Conservation (phyloP, 2,797 vertebrate species). For the Rhynchotus rufescens region DNA sequence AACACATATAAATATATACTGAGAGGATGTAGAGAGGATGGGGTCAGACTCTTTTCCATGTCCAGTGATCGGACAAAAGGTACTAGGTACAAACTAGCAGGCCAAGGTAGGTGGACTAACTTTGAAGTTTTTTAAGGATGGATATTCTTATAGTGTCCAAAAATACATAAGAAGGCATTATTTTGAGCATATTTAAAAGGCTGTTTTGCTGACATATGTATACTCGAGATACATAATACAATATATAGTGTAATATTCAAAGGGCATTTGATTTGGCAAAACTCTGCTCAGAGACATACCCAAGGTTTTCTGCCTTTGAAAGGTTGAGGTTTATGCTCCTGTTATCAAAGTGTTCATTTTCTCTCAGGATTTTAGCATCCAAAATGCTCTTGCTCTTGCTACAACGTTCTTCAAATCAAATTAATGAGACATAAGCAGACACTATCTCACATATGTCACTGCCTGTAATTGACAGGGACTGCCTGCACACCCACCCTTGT, state of each 20-base stretch:
- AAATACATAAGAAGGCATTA: neutral
- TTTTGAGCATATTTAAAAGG: neutral
- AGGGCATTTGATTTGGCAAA: neutral
- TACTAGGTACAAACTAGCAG: neutral
- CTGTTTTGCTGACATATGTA: neutral
- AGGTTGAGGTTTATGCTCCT: conserved; percentile 38
- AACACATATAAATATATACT: too few relatives aligned
- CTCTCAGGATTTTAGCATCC: conserved; percentile 56
- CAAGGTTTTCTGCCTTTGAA: conserved; percentile 32
- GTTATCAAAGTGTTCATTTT: conserved; percentile 49
- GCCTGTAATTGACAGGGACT: conserved; percentile 17
- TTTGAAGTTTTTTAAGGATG: neutral
- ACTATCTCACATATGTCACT: neutral
- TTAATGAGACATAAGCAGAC: conserved; percentile 41
- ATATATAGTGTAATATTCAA: neutral
- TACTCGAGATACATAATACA: neutral
- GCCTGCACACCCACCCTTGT: neutral
- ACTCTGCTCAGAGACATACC: conserved; percentile 5
- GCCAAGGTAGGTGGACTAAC: neutral
- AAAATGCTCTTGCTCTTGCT: conserved; percentile 1
- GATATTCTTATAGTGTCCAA: neutral
- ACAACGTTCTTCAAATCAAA: conserved; percentile 38
- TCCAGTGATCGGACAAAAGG: too few relatives aligned
- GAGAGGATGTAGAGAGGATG: too few relatives aligned
- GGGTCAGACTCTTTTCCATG: too few relatives aligned